phyloP scores from a whole-genome alignment of 1,140 invertebrate genomes.

The Drusus annulatus region DNA sequence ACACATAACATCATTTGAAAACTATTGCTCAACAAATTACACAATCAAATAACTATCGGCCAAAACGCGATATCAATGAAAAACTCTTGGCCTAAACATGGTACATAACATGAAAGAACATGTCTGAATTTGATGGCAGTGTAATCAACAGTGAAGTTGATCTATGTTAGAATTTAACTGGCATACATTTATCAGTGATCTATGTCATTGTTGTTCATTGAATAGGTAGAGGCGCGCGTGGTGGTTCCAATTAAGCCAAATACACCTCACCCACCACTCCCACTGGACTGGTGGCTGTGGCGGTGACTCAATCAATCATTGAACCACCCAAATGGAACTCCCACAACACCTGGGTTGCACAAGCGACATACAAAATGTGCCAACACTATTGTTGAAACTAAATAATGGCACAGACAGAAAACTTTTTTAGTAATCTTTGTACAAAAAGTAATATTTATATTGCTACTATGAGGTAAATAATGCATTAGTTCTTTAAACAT shows the following conservation, averaged over 20 bases:
- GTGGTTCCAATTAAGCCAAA: slow-evolving; percentile 8
- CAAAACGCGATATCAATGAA: not conserved
- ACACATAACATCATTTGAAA: no score
- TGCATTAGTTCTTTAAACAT: no score
- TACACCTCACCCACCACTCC: slow-evolving; percentile 30
- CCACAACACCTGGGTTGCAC: not conserved
- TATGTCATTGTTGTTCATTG: not conserved
- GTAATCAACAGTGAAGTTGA: not conserved
- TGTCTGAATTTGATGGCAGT: not conserved
- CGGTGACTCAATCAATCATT: slow-evolving; percentile 42
- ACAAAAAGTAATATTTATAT: no score
- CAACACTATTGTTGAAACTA: no score
- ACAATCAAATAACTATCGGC: no score
- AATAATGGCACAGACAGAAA: no score
- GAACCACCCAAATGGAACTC: slow-evolving; percentile 46
- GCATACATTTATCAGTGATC: slow-evolving; percentile 6
- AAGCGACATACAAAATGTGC: no score
- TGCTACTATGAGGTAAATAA: no score
- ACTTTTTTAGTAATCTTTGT: no score
- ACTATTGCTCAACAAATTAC: no score
- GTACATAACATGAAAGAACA: not conserved
- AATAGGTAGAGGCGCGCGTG: not conserved
- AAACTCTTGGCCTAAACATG: no score
- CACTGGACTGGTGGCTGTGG: not conserved
- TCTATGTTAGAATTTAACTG: slow-evolving; percentile 14